Evolutionary conservation across 92 coral and sea anemone genomes (phyloP).

Genomic region (Parazoanthus atlanticus): DNA sequence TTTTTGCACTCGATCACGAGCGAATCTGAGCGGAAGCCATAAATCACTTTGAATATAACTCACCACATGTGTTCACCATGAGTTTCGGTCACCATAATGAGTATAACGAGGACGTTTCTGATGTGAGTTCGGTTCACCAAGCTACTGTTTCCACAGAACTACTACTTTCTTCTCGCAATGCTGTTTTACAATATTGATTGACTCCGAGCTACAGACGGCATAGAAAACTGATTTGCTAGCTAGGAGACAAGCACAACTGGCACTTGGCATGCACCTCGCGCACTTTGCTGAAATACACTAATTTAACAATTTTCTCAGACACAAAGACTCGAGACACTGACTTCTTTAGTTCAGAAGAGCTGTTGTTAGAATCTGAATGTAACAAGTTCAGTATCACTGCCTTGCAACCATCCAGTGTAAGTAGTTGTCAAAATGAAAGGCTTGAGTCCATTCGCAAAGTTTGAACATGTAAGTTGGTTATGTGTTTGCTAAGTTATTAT

Average conservation of each 20-base stretch:
- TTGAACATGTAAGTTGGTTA: neutral
- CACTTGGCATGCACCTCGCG: conserved; percentile 6
- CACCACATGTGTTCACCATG: neutral
- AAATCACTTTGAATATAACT: neutral
- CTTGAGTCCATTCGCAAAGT: neutral
- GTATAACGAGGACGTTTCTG: neutral
- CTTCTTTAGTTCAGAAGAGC: neutral
- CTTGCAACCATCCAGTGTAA: neutral
- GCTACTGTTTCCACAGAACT: neutral
- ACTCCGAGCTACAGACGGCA: neutral
- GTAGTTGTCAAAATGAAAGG: neutral
- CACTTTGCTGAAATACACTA: conserved; percentile 10
- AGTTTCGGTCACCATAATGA: neutral
- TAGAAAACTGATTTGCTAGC: neutral
- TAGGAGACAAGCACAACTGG: neutral
- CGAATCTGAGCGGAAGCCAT: neutral
- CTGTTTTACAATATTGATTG: neutral
- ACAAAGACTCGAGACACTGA: neutral
- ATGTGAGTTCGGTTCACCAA: neutral
- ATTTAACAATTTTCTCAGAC: conserved; percentile 9
- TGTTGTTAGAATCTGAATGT: neutral
- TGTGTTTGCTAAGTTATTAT: too few relatives aligned
- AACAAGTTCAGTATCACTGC: neutral
- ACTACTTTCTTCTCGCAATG: neutral
- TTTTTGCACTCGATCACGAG: neutral